Conservation (phyloP, 2,888 invertebrate species). For the Cosmorhoe ocellata region DNA sequence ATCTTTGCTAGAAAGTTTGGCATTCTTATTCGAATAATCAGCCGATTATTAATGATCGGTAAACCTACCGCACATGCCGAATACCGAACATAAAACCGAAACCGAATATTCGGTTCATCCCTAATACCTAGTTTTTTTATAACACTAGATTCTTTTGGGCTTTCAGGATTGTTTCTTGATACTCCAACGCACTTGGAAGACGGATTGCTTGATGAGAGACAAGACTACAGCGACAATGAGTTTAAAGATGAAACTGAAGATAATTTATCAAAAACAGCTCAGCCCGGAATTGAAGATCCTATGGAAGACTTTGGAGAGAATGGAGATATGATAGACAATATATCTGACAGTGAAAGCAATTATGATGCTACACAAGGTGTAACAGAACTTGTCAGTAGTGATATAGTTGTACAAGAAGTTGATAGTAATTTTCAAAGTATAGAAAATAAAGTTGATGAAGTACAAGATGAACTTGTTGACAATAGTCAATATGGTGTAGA, state of each 20-base stretch:
- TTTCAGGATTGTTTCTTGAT: constrained; percentile 1
- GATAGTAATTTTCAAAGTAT: neutral
- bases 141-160: too few species aligned
- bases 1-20: too few species aligned
- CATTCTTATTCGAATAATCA: too few species aligned
- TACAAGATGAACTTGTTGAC: neutral
- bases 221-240: neutral
- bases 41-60: too few species aligned
- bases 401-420: neutral
- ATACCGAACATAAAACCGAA: too few species aligned
- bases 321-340: neutral
- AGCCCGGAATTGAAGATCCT: neutral
- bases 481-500: neutral
- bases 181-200: neutral
- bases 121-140: too few species aligned
- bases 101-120: too few species aligned
- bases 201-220: constrained; percentile 8
- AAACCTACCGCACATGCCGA: too few species aligned
- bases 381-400: neutral
- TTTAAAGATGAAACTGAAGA: neutral
- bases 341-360: constrained; percentile 2
- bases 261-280: neutral
- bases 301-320: neutral
- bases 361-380: neutral
- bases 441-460: neutral